These are phyloP conservation scores for Rhamnusium bicolor DNA, from an alignment of 2,888 invertebrate genomes.

Conservation along the genomic window DNA sequence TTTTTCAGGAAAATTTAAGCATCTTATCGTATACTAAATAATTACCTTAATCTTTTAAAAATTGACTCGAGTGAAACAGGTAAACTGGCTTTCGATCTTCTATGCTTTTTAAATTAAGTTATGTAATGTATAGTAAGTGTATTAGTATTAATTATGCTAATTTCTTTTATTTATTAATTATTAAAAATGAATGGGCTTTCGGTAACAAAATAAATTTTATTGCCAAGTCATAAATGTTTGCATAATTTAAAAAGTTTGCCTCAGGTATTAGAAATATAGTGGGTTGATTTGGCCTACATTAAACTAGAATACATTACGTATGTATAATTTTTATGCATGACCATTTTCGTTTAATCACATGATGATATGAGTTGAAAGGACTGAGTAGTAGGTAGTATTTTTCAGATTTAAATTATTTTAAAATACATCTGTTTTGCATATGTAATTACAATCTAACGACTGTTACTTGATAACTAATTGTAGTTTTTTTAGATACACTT, in stretches of 20 bases:
- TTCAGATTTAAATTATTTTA: background rate
- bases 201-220: background rate
- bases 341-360: constrained; percentile 4
- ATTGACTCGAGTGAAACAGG: too few species aligned
- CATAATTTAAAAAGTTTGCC: background rate
- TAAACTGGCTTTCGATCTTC: too few species aligned
- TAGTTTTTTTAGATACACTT: too few species aligned
- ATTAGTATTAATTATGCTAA: background rate
- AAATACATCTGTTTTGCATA: background rate
- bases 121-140: too few species aligned
- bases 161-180: background rate
- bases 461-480: too few species aligned
- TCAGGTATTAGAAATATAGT: background rate
- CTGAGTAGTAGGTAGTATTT: constrained; percentile 5
- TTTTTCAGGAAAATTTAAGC: too few species aligned
- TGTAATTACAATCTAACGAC: too few species aligned
- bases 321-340: background rate
- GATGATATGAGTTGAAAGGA: background rate
- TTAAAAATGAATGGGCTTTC: background rate
- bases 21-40: too few species aligned
- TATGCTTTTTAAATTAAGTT: too few species aligned
- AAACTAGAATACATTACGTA: background rate
- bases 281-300: constrained; percentile 28
- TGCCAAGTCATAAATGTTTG: background rate
- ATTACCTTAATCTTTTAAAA: too few species aligned